Evolutionary conservation across 2,888 invertebrate species (phyloP), one percentile per base, ranked within the genome.

Genomic region (Archaeoteleia sp.): DNA sequence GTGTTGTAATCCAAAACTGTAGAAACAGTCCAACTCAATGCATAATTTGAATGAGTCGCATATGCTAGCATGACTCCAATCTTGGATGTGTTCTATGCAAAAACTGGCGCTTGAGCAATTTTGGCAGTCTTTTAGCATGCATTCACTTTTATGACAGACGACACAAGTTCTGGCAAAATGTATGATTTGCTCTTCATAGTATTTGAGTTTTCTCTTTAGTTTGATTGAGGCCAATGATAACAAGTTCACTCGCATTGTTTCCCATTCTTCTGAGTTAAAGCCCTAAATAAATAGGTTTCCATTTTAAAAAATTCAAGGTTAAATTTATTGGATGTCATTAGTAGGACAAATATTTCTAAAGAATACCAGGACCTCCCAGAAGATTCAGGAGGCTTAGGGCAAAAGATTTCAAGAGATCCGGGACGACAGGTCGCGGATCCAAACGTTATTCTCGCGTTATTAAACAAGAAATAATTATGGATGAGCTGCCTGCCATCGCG

Each of bases 81-180:
- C 39, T 3, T 32, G 30, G 20, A 54, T 51, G 57, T 79, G 79
- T 1, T 70, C 23, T 1, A 46, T 42, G 40, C 82, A 83, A 39
- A 80, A 82, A 58, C 76, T 80, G 0, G 71, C 60, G 14, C 62
- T 57, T 1, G 78, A 78, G 57, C 82, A 83, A 14, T 74, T 45
- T 0, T 45, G 14, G 17, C 82, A 83, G 49, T 81, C 74, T 10
- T 51, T 46, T n/a, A 82, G 45, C 13, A 30, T 43, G 6, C 57
- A 51, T 4, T 43, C 2, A 42, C 72, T 67, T 6, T 49, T 67
- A n/a, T 76, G 71, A 32, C 82, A 82, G 1, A 78, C 54, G 0
- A 53, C 23, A 23, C 82, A 83, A 3, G 70, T 73, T 54, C 77
- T 73, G 1, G 78, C 77, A 63, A 82, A 83, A 68, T 78, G 74